These are phyloP conservation scores for Spialia ferax DNA, from an alignment of 2,888 invertebrate species.

Conservation along the genomic window DNA sequence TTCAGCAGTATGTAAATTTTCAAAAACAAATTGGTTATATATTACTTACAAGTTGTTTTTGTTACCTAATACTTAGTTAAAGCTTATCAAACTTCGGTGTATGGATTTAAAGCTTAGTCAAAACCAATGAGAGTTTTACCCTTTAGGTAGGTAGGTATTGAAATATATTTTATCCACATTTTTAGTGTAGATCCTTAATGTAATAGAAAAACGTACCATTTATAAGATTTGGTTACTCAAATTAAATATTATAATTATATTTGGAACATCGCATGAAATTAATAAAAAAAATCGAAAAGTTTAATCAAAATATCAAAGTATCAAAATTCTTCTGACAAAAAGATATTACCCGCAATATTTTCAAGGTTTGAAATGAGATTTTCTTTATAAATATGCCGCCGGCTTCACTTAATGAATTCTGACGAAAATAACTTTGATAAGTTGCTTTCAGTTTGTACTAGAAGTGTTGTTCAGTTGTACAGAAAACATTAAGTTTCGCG, in stretches of 20 bases:
- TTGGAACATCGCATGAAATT: not conserved
- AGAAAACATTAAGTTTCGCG: not conserved
- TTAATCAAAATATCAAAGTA: not conserved
- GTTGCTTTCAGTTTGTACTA: not conserved
- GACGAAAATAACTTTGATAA: not conserved
- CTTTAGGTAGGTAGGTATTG: too few relatives aligned
- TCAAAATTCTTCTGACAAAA: not conserved
- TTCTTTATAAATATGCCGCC: conserved; percentile 4
- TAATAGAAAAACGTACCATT: too few relatives aligned
- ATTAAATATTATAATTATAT: not conserved
- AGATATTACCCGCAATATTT: conserved; percentile 1
- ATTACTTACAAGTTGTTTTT: too few relatives aligned
- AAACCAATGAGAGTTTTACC: too few relatives aligned
- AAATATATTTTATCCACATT: too few relatives aligned
- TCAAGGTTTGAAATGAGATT: not conserved
- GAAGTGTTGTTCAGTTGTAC: not conserved
- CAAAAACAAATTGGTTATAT: too few relatives aligned
- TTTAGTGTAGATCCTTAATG: too few relatives aligned
- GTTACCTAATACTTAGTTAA: too few relatives aligned
- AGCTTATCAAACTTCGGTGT: too few relatives aligned
- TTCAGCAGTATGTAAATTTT: too few relatives aligned
- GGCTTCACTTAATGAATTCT: conserved; percentile 2
- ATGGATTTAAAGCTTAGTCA: too few relatives aligned
- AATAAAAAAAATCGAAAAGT: not conserved
- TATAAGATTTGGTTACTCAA: too few relatives aligned